phyloP scores from a whole-genome alignment of 2,797 vertebrate genomes.

The Sebastes trivittatus region DNA sequence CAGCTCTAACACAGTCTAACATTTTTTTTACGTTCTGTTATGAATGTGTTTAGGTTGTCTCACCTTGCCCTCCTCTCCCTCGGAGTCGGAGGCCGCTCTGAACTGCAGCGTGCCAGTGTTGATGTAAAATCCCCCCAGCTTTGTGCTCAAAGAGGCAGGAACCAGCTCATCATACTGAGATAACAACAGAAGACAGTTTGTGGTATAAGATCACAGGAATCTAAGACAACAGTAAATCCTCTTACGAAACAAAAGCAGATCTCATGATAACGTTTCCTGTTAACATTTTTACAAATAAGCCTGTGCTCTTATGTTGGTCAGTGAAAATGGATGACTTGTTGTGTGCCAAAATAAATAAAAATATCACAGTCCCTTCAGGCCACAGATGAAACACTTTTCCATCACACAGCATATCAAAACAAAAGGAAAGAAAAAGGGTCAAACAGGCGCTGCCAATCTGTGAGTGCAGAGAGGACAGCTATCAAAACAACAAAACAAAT shows the following conservation, averaged over 20 bases:
- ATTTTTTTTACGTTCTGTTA: background rate
- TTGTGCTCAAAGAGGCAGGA: conserved; percentile 95
- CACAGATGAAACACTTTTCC: conserved; percentile 37
- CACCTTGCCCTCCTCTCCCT: conserved; percentile 89
- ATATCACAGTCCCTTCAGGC: conserved; percentile 7
- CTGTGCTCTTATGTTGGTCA: conserved; percentile 4
- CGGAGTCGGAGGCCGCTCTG: conserved; percentile 93
- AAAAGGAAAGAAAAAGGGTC: conserved; percentile 12
- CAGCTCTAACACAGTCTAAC: background rate
- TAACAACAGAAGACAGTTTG: conserved; percentile 37
- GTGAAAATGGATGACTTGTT: conserved; percentile 17
- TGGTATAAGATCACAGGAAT: conserved; percentile 25
- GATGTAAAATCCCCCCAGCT: conserved; percentile 98
- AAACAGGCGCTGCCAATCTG: conserved; percentile 23
- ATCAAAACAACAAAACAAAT: conserved; percentile 52
- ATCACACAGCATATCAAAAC: conserved; percentile 40
- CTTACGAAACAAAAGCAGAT: background rate
- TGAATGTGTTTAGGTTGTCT: conserved; percentile 17
- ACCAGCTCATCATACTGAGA: conserved; percentile 96
- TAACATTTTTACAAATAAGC: conserved; percentile 34
- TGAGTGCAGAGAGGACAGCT: conserved; percentile 32
- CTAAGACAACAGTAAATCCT: conserved; percentile 28
- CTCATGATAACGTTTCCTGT: conserved; percentile 12
- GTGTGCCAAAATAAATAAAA: conserved; percentile 46
- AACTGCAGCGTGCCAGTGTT: conserved; percentile 98